Base-by-base conservation (phyloP, 2,797 vertebrate genomes). In the Tenualosa ilisha region DNA sequence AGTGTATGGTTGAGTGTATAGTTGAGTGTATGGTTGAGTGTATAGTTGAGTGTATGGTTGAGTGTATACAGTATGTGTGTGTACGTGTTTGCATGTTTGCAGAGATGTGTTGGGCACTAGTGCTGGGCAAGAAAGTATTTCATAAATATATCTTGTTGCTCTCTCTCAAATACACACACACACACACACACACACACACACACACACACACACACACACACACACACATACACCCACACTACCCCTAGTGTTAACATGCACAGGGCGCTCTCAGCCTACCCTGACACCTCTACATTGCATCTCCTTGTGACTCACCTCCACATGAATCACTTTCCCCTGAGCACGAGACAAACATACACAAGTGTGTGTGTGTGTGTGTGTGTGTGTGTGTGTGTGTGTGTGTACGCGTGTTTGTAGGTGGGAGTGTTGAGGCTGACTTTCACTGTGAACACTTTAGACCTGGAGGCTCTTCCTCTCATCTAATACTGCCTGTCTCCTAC, bases 381-480 rank as follows among this genome's bases (percentile, higher is more conserved):
- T 37, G 31, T 72, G 26, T 72, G 12, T 72, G 26, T 72, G 13
- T 72, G 65, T 31, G 31, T 72, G 12, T 72, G 65, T 72, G 31
- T 72, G 65, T 11, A 53, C 1, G 13, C 51, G 9, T 37, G 31
- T 72, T 22, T 63, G 24, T 63, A n/a, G n/a, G 24, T 61, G 7
- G n/a, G 24, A 24, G 61, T 65, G 24, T 65, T 72, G 31, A 72
- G 11, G 40, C 15, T 65, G 24, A 37, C 26, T 84, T 85, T 86
- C 83, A 86, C 24, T 81, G 81, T 85, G 83, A 85, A 50, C 50
- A 75, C 82, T 46, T 65, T 50, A 82, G 86, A 75, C 82, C 79
- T 84, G 82, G 56, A 84, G 87, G 83, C 84, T 79, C 56, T 85
- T 89, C 68, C 81, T 82, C 84, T 85, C 85, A 81, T 84, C 81